phyloP scores from a whole-genome alignment of 2,888 invertebrate species.

The Cantharis lateralis region DNA sequence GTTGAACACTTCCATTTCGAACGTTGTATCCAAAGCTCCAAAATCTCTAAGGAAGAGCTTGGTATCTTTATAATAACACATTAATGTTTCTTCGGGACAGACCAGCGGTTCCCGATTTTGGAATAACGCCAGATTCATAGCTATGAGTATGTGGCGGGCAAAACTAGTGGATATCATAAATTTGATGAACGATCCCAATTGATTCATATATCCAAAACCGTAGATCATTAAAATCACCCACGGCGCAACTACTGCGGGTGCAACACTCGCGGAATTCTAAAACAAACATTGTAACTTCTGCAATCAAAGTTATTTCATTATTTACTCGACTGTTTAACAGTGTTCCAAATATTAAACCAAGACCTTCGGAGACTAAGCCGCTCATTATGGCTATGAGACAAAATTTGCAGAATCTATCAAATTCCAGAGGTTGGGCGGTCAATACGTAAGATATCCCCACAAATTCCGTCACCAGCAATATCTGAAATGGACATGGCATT shows the following conservation, averaged over 20 bases:
- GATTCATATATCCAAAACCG: slow-evolving; percentile 62
- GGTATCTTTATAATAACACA: slow-evolving; percentile 30
- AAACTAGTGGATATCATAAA: not conserved
- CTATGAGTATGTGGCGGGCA: not conserved
- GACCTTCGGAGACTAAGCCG: slow-evolving; percentile 72
- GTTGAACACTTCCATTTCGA: not conserved
- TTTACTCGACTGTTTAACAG: slow-evolving; percentile 63
- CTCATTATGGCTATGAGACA: slow-evolving; percentile 62
- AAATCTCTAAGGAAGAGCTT: not conserved
- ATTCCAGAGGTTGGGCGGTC: slow-evolving; percentile 71
- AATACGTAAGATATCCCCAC: slow-evolving; percentile 60
- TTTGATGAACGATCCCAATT: not conserved
- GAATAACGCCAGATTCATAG: not conserved
- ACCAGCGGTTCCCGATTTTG: not conserved
- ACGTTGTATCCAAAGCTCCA: not conserved
- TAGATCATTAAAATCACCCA: slow-evolving; percentile 64
- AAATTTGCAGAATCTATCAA: slow-evolving; percentile 65
- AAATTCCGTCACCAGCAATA: slow-evolving; percentile 58
- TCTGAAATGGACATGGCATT: slow-evolving; percentile 49
- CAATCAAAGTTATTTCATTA: slow-evolving; percentile 23
- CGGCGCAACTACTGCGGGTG: slow-evolving; percentile 62
- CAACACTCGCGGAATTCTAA: slow-evolving; percentile 66
- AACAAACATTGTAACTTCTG: slow-evolving; percentile 40
- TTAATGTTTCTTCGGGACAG: slow-evolving; percentile 12
- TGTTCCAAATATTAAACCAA: slow-evolving; percentile 73